Conservation (phyloP, 2,113 vertebrate species). For the Meriones unguiculatus region DNA sequence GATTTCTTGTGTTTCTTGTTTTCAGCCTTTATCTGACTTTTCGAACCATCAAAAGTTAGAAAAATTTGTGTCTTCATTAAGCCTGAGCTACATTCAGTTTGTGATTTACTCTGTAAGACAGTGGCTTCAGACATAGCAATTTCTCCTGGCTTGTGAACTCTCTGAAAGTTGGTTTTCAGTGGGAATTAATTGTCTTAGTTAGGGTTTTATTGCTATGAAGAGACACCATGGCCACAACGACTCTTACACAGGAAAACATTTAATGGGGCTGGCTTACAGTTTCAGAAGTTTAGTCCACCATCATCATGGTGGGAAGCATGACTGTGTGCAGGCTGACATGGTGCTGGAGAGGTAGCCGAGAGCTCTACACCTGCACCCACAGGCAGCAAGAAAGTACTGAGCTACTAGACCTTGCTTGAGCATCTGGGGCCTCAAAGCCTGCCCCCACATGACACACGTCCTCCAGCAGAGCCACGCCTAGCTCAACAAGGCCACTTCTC, state of each 20-base stretch:
- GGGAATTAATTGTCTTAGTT: background rate
- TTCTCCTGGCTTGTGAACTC: background rate
- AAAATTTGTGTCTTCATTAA: background rate
- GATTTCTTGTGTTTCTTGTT: slow-evolving; percentile 44
- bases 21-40: background rate
- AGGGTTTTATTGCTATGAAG: background rate
- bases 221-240: background rate
- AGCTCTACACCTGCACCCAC: background rate
- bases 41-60: background rate
- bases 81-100: background rate
- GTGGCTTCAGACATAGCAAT: background rate
- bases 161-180: background rate
- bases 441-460: background rate
- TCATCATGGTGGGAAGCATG: background rate
- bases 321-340: background rate
- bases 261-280: background rate
- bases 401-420: background rate
- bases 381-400: background rate
- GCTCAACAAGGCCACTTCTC: background rate
- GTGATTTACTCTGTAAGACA: background rate
- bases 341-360: background rate
- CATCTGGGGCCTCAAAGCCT: background rate
- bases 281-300: background rate
- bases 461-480: background rate
- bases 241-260: background rate